Evolutionary conservation across 1,140 invertebrate species (phyloP).

Genomic region (Macrotrachela quadricornifera): DNA sequence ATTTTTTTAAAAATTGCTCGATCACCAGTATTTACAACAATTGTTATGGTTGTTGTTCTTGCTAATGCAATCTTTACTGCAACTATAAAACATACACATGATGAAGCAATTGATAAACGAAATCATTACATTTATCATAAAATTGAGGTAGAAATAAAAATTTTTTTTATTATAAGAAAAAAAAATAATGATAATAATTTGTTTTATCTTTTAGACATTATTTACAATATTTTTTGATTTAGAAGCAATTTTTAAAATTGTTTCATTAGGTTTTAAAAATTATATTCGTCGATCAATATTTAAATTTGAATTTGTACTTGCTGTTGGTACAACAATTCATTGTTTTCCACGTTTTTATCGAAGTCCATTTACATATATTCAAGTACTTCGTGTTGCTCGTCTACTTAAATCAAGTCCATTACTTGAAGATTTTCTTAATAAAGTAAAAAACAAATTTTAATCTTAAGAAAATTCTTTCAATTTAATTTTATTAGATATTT

Average conservation of each 20-base stretch:
- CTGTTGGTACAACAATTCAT: conserved; percentile 81
- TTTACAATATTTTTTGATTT: conserved; percentile 84
- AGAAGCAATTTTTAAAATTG: conserved; percentile 89
- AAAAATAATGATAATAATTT: conserved; percentile 10
- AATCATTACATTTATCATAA: conserved; percentile 58
- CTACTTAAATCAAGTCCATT: conserved; percentile 95
- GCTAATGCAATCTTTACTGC: conserved; percentile 84
- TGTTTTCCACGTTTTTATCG: conserved; percentile 74
- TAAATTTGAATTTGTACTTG: conserved; percentile 84
- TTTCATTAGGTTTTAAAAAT: conserved; percentile 75
- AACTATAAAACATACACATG: conserved; percentile 84
- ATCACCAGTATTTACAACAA: conserved; percentile 60
- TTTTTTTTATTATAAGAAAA: conserved; percentile 5
- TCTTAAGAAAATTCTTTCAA: not conserved
- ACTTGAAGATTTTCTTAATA: conserved; percentile 96
- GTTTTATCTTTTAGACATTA: conserved; percentile 41
- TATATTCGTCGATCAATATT: conserved; percentile 90
- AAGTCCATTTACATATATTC: conserved; percentile 73
- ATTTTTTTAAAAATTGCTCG: conserved; percentile 43
- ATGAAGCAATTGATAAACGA: conserved; percentile 32
- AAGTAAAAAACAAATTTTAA: conserved; percentile 31
- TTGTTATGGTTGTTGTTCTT: conserved; percentile 78
- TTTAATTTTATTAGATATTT: conserved; percentile 48
- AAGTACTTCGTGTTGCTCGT: conserved; percentile 76
- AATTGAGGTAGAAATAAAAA: conserved; percentile 44